Conservation (phyloP, 1,140 invertebrate species). For the Brachionus rotundiformis region DNA sequence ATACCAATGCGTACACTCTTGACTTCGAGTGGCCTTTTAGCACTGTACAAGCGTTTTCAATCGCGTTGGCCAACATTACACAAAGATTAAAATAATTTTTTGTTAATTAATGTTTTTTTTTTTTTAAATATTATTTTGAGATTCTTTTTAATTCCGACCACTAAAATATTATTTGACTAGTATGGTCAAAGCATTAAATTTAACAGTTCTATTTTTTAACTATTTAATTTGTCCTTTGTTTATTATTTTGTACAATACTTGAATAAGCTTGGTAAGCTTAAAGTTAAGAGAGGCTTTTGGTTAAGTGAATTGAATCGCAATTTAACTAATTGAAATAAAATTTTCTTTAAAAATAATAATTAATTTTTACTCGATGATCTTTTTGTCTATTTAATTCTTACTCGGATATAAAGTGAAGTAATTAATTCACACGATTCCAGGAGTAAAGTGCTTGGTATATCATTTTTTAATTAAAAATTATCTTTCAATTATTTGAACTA, state of each 20-base stretch:
- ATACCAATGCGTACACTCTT: constrained; percentile 95
- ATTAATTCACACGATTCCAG: no score
- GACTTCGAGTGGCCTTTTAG: constrained; percentile 99
- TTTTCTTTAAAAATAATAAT: no score
- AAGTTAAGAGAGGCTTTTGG: neutral
- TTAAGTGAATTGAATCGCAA: neutral
- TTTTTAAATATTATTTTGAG: neutral
- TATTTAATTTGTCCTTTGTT: neutral
- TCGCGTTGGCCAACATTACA: constrained; percentile 95
- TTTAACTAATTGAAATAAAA: neutral
- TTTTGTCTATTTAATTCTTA: no score
- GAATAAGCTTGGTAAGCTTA: neutral
- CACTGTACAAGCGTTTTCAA: constrained; percentile 94
- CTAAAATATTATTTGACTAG: neutral
- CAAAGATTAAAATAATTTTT: constrained; percentile 86
- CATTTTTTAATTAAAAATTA: no score
- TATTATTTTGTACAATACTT: neutral
- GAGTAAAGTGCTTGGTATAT: no score
- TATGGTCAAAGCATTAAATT: neutral
- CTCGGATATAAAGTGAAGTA: no score
- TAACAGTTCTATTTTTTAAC: neutral
- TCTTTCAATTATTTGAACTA: no score
- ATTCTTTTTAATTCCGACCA: neutral
- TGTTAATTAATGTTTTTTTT: constrained; percentile 16
- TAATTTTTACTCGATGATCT: neutral